Base-by-base conservation (phyloP, 23 tunicate species). In the Aplidium turbinatum region DNA sequence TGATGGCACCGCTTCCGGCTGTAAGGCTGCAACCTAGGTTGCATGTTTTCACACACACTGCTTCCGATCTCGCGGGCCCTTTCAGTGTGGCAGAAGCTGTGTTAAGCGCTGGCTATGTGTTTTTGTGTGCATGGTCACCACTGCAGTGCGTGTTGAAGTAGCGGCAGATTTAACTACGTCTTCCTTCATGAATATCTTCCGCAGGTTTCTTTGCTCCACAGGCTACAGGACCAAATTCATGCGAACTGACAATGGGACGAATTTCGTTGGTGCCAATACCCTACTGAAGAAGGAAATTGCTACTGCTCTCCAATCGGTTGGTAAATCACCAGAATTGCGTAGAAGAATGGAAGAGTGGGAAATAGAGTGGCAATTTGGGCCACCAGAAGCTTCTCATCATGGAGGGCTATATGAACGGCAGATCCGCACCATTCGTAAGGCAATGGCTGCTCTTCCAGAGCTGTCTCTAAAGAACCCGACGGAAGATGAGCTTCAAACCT, bases 41-140 rank as follows among this genome's bases (percentile, higher is more conserved):
- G 16, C 21, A 53, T 53, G 60, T 53, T 7, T 53, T 53, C 22
- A 19, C 60, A 27, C 22, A 53, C 4, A 27, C 60, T 53, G 16
- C 60, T 11, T 53, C 60, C 5, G 60, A 53, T 27, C 60, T 53
- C 21, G 60, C 21, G 5, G 60, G 60, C 5, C 60, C 60, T 24
- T 53, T 53, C 21, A 27, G 60, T 27, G 21, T 53, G 21, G 60
- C 22, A 27, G 60, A 4, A 19, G 60, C 26, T 27, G 5, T 16
- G 22, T 54, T 24, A 19, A 53, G 60, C 60, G 60, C 16, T 53
- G 60, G 60, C 21, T 53, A 27, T 53, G 60, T 19, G 16, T 53
- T 53, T 53, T 53, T 7, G 60, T 53, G 16, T 53, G 60, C 21
- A 53, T 53, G 60, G 60, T 53, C 21, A 53, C 60, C 21, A 53